A percentile compares a stretch with the other conserved stretches of the same genome.
phyloP scores from a whole-genome alignment of 2,113 vertebrate species.

The Sterrhoptilus dennistouni region DNA sequence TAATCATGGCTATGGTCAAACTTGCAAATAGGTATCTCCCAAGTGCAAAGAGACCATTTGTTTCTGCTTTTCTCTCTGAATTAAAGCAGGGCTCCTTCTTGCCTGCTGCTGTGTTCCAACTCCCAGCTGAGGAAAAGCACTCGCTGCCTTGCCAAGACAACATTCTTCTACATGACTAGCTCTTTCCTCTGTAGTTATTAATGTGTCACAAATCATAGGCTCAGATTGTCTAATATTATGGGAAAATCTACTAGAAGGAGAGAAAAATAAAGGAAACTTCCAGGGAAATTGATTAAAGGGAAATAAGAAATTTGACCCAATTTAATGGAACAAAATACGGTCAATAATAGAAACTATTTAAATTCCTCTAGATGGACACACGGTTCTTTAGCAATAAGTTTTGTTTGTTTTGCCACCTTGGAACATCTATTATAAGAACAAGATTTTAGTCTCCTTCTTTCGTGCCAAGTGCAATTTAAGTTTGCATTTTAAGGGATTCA shows the following conservation, averaged over 20 bases:
- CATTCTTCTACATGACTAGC: conserved; percentile 63
- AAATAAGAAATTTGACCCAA: conserved; percentile 46
- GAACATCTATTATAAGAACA: conserved; percentile 56
- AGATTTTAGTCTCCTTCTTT: not conserved
- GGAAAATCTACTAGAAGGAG: conserved; percentile 67
- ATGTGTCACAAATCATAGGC: conserved; percentile 55
- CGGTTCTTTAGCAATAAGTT: conserved; percentile 26
- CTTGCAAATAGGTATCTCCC: not conserved
- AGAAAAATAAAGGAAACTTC: conserved; percentile 69
- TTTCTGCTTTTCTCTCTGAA: not conserved
- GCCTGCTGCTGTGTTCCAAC: conserved; percentile 13
- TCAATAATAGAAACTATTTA: conserved; percentile 49
- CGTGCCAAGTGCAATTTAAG: not conserved
- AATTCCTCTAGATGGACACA: conserved; percentile 41
- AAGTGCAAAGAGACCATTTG: not conserved
- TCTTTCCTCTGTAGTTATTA: conserved; percentile 68
- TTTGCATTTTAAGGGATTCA: not conserved
- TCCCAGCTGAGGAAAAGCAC: conserved; percentile 39
- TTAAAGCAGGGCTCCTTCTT: not conserved
- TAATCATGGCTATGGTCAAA: not conserved
- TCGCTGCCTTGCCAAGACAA: conserved; percentile 34
- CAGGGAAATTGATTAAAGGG: conserved; percentile 67
- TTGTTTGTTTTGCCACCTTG: conserved; percentile 41
- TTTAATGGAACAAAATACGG: conserved; percentile 45
- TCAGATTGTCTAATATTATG: conserved; percentile 65